A percentile compares a stretch with the other conserved stretches of the same genome.
Evolutionary conservation across 2,113 vertebrate species (phyloP).

Genomic region (Casuarius casuarius): DNA sequence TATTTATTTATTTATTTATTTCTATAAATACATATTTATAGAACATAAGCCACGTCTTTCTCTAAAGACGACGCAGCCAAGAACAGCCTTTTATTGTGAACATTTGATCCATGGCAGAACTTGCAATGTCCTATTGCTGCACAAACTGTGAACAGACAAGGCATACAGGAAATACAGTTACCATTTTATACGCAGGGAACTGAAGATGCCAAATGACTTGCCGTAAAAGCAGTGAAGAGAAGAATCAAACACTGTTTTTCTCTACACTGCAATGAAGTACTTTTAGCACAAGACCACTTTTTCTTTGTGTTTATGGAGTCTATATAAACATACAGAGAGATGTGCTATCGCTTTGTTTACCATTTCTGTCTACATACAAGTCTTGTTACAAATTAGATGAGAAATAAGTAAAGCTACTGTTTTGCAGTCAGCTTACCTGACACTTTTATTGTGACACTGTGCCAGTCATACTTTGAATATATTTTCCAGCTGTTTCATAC

Average conservation of each 20-base stretch:
- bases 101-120: fast-evolving
- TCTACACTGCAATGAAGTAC: neutral
- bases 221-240: neutral
- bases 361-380: neutral
- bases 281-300: neutral
- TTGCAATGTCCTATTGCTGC: neutral
- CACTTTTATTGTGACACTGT: neutral
- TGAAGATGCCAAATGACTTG: neutral
- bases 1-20: neutral
- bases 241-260: neutral
- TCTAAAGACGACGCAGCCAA: neutral
- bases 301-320: neutral
- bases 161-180: neutral
- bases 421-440: neutral
- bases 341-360: neutral
- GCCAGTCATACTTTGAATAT: neutral
- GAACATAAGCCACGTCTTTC: neutral
- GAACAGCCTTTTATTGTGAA: neutral
- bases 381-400: neutral
- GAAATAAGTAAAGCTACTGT: neutral
- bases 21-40: neutral
- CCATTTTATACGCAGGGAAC: neutral
- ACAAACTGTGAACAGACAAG: neutral
- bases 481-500: constrained; percentile 5
- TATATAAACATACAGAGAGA: neutral